phyloP scores from a whole-genome alignment of 2,113 vertebrate species.

The Plecotus auritus region DNA sequence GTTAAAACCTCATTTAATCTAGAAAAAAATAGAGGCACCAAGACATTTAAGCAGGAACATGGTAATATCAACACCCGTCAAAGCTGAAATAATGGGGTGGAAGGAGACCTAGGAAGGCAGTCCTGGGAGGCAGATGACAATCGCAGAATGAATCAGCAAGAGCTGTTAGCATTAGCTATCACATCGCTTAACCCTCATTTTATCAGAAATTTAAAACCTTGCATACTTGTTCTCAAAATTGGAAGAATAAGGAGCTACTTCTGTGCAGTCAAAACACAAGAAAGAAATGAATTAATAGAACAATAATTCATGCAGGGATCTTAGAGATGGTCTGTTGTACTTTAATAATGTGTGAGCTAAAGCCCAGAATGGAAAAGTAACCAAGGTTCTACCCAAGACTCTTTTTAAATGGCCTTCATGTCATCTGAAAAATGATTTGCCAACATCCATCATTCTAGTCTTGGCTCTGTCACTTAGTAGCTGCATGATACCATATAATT shows the following conservation, averaged over 20 bases:
- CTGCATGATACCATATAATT: not conserved
- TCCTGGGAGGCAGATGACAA: conserved; percentile 53
- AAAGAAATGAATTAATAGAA: not conserved
- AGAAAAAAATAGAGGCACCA: conserved; percentile 76
- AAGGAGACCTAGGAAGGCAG: conserved; percentile 62
- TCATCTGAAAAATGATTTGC: not conserved
- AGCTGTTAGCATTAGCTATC: conserved; percentile 25
- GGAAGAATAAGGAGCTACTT: not conserved
- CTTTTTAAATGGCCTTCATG: not conserved
- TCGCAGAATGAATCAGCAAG: conserved; percentile 62
- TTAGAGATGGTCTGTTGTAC: not conserved
- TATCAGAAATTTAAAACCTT: not conserved
- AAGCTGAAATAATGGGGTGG: conserved; percentile 76
- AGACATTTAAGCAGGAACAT: conserved; percentile 78
- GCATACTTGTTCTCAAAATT: not conserved
- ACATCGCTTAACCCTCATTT: not conserved
- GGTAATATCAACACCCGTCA: conserved; percentile 76
- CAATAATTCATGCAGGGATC: not conserved
- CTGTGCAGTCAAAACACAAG: not conserved
- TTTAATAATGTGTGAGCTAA: not conserved
- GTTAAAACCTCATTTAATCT: conserved; percentile 83
- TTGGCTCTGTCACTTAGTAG: not conserved
- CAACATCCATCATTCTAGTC: not conserved
- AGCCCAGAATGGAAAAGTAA: not conserved
- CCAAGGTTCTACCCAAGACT: not conserved